Conservation (phyloP, 2,888 invertebrate genomes). For the Aelia acuminata region DNA sequence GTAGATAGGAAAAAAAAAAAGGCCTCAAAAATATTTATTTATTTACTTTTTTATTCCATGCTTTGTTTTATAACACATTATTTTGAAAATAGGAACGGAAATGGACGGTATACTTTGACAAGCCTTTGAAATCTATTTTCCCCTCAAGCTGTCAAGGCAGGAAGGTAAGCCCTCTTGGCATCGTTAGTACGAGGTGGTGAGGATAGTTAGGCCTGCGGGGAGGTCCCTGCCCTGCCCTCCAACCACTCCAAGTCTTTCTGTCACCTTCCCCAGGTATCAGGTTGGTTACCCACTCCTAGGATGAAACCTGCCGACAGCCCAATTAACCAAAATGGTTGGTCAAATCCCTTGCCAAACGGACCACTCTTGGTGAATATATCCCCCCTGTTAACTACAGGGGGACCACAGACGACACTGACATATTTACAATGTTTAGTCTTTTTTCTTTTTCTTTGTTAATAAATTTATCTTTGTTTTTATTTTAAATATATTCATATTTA, state of each 20-base stretch:
- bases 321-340: not conserved
- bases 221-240: not conserved
- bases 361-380: not conserved
- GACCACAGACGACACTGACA: too few relatives aligned
- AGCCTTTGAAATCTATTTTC: not conserved
- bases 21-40: too few relatives aligned
- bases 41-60: not conserved
- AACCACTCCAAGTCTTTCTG: not conserved
- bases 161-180: not conserved
- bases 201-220: not conserved
- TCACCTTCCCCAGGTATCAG: not conserved
- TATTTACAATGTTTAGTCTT: too few relatives aligned
- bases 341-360: not conserved
- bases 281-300: not conserved
- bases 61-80: not conserved
- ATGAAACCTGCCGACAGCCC: not conserved
- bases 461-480: too few relatives aligned
- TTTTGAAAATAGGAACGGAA: not conserved
- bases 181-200: not conserved
- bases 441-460: too few relatives aligned
- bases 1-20: too few relatives aligned
- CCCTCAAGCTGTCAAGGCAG: not conserved
- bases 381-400: too few relatives aligned
- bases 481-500: too few relatives aligned
- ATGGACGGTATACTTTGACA: not conserved